Base-by-base conservation (phyloP, 2,888 invertebrate species). In the Neoscelio sp. region DNA sequence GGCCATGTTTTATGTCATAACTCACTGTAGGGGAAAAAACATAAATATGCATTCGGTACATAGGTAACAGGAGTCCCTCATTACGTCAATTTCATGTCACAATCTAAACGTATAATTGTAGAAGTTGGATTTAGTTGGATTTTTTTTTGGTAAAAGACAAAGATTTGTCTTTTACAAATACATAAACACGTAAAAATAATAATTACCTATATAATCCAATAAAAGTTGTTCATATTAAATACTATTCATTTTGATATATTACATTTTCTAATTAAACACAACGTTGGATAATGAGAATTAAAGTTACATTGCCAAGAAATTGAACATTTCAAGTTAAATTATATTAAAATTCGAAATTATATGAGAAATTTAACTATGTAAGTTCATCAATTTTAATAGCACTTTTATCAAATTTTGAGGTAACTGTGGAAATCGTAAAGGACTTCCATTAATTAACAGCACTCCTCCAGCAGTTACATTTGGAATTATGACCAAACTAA, bases 11-110 rank as follows among this genome's bases (percentile, higher is more conserved):
- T n/a, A n/a, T n/a, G n/a, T n/a, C n/a, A n/a, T n/a, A n/a, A n/a
- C n/a, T n/a, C n/a, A n/a, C n/a, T n/a, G n/a, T n/a, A 23, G 6
- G 6, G 6, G 6, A 23, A 23, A 23, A 23, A 23, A 79, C 62
- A 76, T 62, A 52, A 48, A 76, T 76, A 35, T 62, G n/a, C 30
- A 2, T 65, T n/a, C n/a, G n/a, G n/a, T n/a, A n/a, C n/a, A n/a
- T n/a, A n/a, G n/a, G n/a, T n/a, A n/a, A n/a, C n/a, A n/a, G n/a
- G n/a, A n/a, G n/a, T n/a, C n/a, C n/a, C n/a, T n/a, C n/a, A n/a
- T n/a, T n/a, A n/a, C n/a, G n/a, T n/a, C n/a, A n/a, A n/a, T n/a
- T n/a, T n/a, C n/a, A n/a, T n/a, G n/a, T n/a, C n/a, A n/a, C n/a
- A n/a, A n/a, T n/a, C n/a, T n/a, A n/a, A n/a, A n/a, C n/a, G n/a